These are phyloP conservation scores for Paragorgia papillata DNA, from an alignment of 92 coral and sea anemone species.

Conservation along the genomic window DNA sequence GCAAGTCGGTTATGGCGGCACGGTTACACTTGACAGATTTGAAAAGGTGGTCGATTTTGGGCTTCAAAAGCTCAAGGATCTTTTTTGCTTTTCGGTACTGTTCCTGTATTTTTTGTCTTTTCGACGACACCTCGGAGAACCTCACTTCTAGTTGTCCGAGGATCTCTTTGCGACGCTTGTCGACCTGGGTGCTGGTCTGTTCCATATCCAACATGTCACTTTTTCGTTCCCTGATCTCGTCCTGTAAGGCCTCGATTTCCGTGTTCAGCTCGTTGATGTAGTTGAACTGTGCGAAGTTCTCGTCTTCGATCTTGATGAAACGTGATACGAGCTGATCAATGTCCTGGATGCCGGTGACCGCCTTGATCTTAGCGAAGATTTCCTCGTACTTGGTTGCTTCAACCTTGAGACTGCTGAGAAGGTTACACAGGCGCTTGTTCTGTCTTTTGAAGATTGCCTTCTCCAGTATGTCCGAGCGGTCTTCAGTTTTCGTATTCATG, in stretches of 20 bases:
- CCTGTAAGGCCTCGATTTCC: conserved; percentile 84
- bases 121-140: conserved; percentile 56
- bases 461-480: conserved; percentile 76
- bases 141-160: conserved; percentile 70
- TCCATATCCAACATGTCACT: conserved; percentile 72
- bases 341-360: conserved; percentile 85
- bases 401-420: conserved; percentile 64
- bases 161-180: conserved; percentile 74
- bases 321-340: conserved; percentile 75
- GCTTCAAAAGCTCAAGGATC: conserved; percentile 73
- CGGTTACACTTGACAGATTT: conserved; percentile 78
- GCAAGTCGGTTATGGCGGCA: conserved; percentile 71
- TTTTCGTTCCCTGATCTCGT: conserved; percentile 69
- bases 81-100: conserved; percentile 54
- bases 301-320: conserved; percentile 91
- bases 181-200: conserved; percentile 72
- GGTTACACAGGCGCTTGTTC: conserved; percentile 62
- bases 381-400: conserved; percentile 79
- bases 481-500: conserved; percentile 87
- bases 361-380: conserved; percentile 81
- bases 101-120: conserved; percentile 54
- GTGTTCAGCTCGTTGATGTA: conserved; percentile 81
- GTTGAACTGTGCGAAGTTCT: conserved; percentile 94
- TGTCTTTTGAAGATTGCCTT: conserved; percentile 66
- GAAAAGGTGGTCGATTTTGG: conserved; percentile 74